Evolutionary conservation across 1,140 invertebrate species (phyloP).

Genomic region (Aradophagus sp.): DNA sequence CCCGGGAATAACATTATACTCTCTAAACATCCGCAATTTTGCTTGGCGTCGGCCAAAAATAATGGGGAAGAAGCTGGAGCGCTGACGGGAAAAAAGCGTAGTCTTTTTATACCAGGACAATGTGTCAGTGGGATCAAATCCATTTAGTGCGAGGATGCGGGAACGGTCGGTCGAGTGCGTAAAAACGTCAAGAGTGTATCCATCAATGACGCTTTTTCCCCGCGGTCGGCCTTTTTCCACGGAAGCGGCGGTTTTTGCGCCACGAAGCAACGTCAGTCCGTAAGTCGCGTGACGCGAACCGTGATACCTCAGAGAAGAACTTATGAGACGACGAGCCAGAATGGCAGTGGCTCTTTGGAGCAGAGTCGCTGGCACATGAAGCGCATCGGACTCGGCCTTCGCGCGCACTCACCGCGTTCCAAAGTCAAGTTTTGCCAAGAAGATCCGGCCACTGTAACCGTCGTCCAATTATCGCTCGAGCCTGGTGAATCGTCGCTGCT

Average conservation of each 20-base stretch:
- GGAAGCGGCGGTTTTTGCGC: conserved; percentile 30
- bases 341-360: conserved; percentile 36
- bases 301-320: conserved; percentile 51
- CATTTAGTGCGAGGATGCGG: conserved; percentile 19
- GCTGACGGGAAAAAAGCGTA: no score
- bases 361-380: conserved; percentile 38
- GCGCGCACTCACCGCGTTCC: conserved; percentile 30
- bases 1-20: no score
- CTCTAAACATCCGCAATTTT: no score
- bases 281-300: conserved; percentile 48
- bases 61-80: no score
- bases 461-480: conserved; percentile 53
- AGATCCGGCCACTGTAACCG: conserved; percentile 33
- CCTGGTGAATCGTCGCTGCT: conserved; percentile 19
- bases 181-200: conserved; percentile 38
- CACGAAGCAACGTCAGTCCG: conserved; percentile 22
- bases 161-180: conserved; percentile 21
- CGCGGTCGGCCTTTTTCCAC: conserved; percentile 14
- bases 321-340: conserved; percentile 46
- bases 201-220: conserved; percentile 49
- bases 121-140: conserved; percentile 21
- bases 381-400: conserved; percentile 17
- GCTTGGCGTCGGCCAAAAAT: no score
- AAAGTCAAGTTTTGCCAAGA: conserved; percentile 41
- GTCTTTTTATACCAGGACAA: no score